These are phyloP conservation scores for Neotoxoptera formosana DNA, from an alignment of 1,140 invertebrate species.

Conservation along the genomic window DNA sequence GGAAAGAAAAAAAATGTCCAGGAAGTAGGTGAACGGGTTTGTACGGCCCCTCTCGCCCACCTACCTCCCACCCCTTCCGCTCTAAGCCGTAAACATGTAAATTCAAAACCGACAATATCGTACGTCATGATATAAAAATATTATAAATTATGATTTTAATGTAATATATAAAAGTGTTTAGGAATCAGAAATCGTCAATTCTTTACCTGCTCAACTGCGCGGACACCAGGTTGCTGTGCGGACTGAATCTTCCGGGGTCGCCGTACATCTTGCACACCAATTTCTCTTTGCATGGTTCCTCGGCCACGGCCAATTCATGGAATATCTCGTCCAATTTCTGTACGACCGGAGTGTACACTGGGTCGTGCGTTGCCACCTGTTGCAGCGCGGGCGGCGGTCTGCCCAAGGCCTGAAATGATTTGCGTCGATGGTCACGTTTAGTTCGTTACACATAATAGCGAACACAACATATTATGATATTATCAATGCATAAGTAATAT, in stretches of 20 bases:
- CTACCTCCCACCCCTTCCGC: not conserved
- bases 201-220: conserved; percentile 81
- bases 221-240: conserved; percentile 83
- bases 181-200: not conserved
- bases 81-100: not conserved
- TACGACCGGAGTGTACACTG: conserved; percentile 81
- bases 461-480: not conserved
- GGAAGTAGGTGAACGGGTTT: conserved; percentile 49
- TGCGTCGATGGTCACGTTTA: not conserved
- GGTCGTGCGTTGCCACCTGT: conserved; percentile 66
- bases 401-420: not conserved
- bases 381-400: not conserved
- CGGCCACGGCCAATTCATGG: conserved; percentile 70
- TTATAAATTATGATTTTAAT: not conserved
- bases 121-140: not conserved
- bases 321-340: conserved; percentile 78
- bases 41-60: not conserved
- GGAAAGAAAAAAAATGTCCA: not conserved
- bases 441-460: not conserved
- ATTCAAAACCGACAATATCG: not conserved
- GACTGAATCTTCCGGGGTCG: conserved; percentile 76
- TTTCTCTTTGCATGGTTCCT: conserved; percentile 77
- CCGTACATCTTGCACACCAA: conserved; percentile 84
- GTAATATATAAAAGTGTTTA: not conserved
- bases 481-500: not conserved